These are phyloP conservation scores for Trinectes maculatus DNA, from an alignment of 2,113 vertebrate species.

Conservation along the genomic window DNA sequence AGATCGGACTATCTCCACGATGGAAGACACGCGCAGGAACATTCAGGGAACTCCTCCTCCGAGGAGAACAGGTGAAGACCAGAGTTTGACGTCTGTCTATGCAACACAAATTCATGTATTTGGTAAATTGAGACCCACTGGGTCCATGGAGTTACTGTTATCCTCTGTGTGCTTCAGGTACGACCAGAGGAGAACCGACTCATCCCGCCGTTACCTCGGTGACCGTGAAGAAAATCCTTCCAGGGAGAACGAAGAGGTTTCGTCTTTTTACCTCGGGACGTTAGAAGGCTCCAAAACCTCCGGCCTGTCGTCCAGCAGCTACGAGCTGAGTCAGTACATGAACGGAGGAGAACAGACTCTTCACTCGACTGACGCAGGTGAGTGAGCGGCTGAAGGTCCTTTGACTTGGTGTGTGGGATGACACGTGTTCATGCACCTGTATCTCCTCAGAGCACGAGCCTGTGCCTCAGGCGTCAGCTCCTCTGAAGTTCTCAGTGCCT, in stretches of 20 bases:
- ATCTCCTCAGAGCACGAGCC: conserved; percentile 44
- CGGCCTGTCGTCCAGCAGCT: conserved; percentile 89
- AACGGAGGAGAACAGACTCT: conserved; percentile 54
- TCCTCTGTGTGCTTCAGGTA: conserved; percentile 64
- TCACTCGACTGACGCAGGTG: conserved; percentile 74
- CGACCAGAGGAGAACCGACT: conserved; percentile 50
- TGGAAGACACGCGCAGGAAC: conserved; percentile 37
- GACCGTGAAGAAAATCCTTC: conserved; percentile 32
- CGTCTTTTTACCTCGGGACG: conserved; percentile 70
- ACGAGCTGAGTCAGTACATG: conserved; percentile 92
- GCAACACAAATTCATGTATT: no score
- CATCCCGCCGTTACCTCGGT: conserved; percentile 43
- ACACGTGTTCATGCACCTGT: not conserved
- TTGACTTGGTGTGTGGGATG: not conserved
- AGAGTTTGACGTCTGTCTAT: not conserved
- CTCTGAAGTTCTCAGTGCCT: conserved; percentile 83
- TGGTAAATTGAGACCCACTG: no score
- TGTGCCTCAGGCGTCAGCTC: conserved; percentile 38
- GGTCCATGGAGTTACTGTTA: no score
- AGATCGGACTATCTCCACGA: conserved; percentile 40
- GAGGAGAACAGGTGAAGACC: conserved; percentile 69
- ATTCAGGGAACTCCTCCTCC: conserved; percentile 29
- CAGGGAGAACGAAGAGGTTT: conserved; percentile 58
- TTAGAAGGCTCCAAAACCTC: conserved; percentile 85
- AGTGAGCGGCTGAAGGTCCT: not conserved